phyloP scores from a whole-genome alignment of 2,113 vertebrate genomes.

The Dipodomys merriami region DNA sequence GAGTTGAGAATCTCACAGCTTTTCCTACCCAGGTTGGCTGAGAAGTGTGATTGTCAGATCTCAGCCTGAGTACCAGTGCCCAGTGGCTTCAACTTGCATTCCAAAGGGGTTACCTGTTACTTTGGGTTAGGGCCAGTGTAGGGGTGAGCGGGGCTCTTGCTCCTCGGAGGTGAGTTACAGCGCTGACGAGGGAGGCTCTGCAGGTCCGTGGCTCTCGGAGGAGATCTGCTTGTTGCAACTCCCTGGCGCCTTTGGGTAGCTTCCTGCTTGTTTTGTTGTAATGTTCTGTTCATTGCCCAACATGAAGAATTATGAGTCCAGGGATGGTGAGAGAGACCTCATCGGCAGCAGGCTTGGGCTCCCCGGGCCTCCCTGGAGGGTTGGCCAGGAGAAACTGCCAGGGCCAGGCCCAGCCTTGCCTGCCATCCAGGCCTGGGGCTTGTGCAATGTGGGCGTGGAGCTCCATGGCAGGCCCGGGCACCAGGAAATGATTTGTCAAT shows the following conservation, averaged over 20 bases:
- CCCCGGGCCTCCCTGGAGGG: background rate
- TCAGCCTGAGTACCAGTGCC: no score
- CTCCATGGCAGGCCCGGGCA: background rate
- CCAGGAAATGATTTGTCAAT: background rate
- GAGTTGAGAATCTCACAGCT: no score
- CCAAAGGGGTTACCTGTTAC: no score
- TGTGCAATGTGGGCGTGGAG: background rate
- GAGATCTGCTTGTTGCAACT: background rate
- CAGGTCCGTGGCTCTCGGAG: background rate
- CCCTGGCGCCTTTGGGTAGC: background rate
- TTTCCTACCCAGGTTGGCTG: no score
- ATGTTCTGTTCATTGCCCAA: background rate
- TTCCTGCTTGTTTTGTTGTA: conserved; percentile 27
- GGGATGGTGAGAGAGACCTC: background rate
- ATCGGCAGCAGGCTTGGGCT: background rate
- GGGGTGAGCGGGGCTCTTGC: background rate
- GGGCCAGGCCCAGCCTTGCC: background rate
- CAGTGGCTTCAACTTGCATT: no score
- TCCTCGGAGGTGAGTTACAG: background rate
- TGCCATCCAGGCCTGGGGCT: background rate
- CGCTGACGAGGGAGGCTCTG: background rate
- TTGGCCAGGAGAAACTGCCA: background rate
- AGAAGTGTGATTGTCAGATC: no score
- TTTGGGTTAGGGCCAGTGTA: fast-evolving
- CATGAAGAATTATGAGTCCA: background rate